Evolutionary conservation across 2,888 invertebrate species (phyloP), one percentile per base, ranked within the genome.

Genomic region (Clivina fossor): DNA sequence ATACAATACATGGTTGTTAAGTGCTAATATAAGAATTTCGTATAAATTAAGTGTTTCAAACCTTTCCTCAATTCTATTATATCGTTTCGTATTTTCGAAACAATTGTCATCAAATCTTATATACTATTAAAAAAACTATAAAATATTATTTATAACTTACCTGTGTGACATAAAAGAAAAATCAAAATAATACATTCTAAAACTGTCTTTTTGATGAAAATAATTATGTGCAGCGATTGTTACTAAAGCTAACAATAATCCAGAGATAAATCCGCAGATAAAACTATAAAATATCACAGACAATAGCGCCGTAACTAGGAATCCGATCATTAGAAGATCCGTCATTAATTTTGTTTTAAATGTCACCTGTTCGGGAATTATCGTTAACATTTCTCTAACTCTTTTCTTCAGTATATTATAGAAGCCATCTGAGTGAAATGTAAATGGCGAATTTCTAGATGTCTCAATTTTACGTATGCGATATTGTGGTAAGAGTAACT

Each of bases 181-280:
- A 65, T 90, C 86, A 65, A 88, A 87, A 56, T 86, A 81, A 66
- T 84, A 86, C 86, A 89, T 89, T 54, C 88, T 80, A 79, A 86
- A 88, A 68, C 84, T 89, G 56, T 88, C 84, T 57, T 77, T 81
- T 64, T 81, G 80, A 67, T 91, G 91, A 63, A 89, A 83, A 66
- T 84, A 91, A 69, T 90, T 91, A 68, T 91, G 91, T 0, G 84
- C 80, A 2, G 79, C 77, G 8, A 86, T 78, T 0, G 79, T 74
- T 0, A 81, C 74, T 76, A 83, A 79, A 1, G 79, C 75, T 1
- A 89, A 68, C 2, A 80, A 72, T 2, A 80, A 50, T 1, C 83
- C 87, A 15, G 82, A 78, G 19, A 82, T 30, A 9, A 74, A 47
- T 38, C 75, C 80, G 30, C 76, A 68, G 7, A 58, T 66, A 67